These are phyloP conservation scores for Apodemia mormo DNA, from an alignment of 2,888 invertebrate genomes.

Conservation along the genomic window DNA sequence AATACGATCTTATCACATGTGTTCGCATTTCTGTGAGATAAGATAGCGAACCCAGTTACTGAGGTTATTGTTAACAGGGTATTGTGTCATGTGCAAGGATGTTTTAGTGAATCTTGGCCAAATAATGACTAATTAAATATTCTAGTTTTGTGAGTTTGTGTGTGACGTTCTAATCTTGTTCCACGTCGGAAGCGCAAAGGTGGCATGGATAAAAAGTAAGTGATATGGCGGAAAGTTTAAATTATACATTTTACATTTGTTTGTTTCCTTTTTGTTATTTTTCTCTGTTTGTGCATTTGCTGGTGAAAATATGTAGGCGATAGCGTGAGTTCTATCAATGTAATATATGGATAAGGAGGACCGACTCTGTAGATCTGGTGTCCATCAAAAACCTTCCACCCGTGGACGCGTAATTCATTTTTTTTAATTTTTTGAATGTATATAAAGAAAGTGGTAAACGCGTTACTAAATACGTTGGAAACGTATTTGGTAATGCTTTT, in stretches of 20 bases:
- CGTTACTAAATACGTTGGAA: too few relatives aligned
- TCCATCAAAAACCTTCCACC: too few relatives aligned
- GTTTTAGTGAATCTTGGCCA: not conserved
- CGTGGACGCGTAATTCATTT: too few relatives aligned
- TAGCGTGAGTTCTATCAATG: too few relatives aligned
- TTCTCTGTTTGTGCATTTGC: too few relatives aligned
- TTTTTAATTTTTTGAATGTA: too few relatives aligned
- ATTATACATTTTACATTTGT: not conserved
- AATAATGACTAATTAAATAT: slow-evolving; percentile 10
- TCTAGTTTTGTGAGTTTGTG: not conserved
- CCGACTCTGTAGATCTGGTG: too few relatives aligned
- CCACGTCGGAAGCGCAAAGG: not conserved
- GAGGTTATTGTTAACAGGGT: slow-evolving; percentile 20
- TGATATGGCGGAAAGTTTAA: not conserved
- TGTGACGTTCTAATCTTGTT: not conserved
- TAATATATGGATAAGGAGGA: too few relatives aligned
- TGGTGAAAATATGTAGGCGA: too few relatives aligned
- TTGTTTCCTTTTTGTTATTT: not conserved
- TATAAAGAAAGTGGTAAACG: too few relatives aligned
- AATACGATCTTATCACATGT: slow-evolving; percentile 17
- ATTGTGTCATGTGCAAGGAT: slow-evolving; percentile 14
- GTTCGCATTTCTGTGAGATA: slow-evolving; percentile 15
- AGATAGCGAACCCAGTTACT: slow-evolving; percentile 21
- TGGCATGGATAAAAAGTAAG: slow-evolving; percentile 1
- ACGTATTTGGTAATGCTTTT: too few relatives aligned